phyloP scores from a whole-genome alignment of 1,140 invertebrate genomes.

The Laupala kohalensis region DNA sequence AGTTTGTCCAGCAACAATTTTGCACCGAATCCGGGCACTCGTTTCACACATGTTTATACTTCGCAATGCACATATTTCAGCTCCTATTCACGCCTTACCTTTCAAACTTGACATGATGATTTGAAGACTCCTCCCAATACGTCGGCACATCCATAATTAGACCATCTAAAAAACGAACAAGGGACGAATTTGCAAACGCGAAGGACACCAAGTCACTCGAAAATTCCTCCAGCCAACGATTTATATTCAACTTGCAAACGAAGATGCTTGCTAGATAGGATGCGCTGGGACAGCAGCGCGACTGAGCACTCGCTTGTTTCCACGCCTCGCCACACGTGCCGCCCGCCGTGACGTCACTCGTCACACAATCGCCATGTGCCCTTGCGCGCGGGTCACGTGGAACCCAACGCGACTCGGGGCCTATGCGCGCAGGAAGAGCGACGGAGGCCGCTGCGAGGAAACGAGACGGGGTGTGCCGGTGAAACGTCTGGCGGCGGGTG shows the following conservation, averaged over 20 bases:
- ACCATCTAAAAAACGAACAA: neutral
- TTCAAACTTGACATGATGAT: slow-evolving; percentile 8
- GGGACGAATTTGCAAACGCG: neutral
- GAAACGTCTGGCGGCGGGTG: neutral
- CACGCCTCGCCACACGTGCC: slow-evolving; percentile 12
- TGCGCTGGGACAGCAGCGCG: neutral
- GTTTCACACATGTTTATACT: neutral
- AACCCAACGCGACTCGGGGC: slow-evolving; percentile 1
- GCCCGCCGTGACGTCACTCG: slow-evolving; percentile 5
- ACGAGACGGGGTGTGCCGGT: neutral
- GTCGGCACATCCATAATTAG: slow-evolving; percentile 4
- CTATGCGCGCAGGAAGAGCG: neutral
- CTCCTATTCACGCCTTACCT: neutral
- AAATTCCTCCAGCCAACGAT: neutral
- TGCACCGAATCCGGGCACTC: neutral
- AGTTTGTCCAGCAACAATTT: neutral
- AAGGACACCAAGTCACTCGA: neutral
- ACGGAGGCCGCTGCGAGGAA: neutral
- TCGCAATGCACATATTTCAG: neutral
- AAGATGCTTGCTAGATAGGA: neutral
- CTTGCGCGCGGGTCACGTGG: slow-evolving; percentile 6
- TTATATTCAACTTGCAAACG: neutral
- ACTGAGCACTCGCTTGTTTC: slow-evolving; percentile 3
- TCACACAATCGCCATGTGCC: slow-evolving; percentile 11
- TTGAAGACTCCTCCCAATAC: slow-evolving; percentile 2